phyloP scores from a whole-genome alignment of 2,888 invertebrate genomes.

The Theodoxus fluviatilis region DNA sequence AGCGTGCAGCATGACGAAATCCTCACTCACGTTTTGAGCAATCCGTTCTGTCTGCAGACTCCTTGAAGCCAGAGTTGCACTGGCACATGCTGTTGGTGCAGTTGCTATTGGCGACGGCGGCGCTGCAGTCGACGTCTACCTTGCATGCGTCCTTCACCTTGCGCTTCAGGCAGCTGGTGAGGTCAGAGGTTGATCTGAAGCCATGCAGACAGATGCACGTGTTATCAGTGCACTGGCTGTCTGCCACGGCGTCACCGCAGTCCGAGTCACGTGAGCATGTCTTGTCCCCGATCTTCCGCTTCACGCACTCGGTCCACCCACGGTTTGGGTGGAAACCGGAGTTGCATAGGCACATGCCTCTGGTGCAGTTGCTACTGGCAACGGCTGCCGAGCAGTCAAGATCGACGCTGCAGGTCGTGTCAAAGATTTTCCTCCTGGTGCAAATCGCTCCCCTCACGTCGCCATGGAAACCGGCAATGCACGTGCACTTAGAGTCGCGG shows the following conservation, averaged over 20 bases:
- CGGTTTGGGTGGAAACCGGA: constrained; percentile 26
- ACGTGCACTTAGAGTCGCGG: no score
- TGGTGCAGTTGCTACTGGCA: constrained; percentile 38
- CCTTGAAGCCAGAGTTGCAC: constrained; percentile 32
- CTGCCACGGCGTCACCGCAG: constrained; percentile 27
- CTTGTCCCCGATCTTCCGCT: constrained; percentile 27
- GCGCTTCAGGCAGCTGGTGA: constrained; percentile 17
- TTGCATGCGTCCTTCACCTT: constrained; percentile 18
- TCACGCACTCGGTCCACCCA: constrained; percentile 21
- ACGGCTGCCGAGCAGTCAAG: constrained; percentile 42
- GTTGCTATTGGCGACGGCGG: constrained; percentile 32
- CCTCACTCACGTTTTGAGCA: constrained; percentile 27
- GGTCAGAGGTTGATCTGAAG: not conserved
- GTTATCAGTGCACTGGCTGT: constrained; percentile 27
- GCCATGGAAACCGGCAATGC: no score
- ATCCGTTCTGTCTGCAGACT: not conserved
- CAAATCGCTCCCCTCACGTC: no score
- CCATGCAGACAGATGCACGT: constrained; percentile 28
- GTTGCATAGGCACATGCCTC: constrained; percentile 29
- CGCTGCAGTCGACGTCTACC: constrained; percentile 31
- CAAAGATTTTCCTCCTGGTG: constrained; percentile 32
- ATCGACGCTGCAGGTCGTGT: constrained; percentile 28
- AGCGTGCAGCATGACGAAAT: constrained; percentile 26
- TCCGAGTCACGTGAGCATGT: constrained; percentile 29
- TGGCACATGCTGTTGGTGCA: constrained; percentile 29